Percentiles rank a stretch among this genome's conserved stretches.
Evolutionary conservation across 2,113 vertebrate genomes (phyloP).

Genomic region (Oreochromis aureus): DNA sequence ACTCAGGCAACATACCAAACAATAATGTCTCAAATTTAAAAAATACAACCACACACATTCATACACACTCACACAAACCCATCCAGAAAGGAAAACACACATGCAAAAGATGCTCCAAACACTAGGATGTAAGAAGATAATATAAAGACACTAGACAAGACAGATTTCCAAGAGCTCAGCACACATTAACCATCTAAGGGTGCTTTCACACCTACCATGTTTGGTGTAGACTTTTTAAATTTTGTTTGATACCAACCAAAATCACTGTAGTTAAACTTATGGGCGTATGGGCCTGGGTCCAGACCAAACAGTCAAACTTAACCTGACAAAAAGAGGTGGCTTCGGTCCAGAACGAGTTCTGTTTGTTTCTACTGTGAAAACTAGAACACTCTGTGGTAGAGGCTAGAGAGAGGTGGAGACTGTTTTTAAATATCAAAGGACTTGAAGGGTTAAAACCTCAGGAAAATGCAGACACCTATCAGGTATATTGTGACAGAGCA

Average conservation of each 20-base stretch:
- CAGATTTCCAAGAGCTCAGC: conserved; percentile 2
- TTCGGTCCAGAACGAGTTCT: not conserved
- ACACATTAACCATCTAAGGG: conserved; percentile 2
- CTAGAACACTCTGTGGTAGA: not conserved
- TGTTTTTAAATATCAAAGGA: not conserved
- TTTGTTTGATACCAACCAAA: not conserved
- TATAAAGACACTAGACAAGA: conserved; percentile 15
- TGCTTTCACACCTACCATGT: not conserved
- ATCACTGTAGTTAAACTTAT: not conserved
- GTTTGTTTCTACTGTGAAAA: not conserved
- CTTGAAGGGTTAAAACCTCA: not conserved
- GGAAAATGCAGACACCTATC: not conserved
- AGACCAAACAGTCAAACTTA: not conserved
- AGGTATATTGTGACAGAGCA: not conserved
- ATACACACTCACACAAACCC: not conserved
- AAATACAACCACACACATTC: not conserved
- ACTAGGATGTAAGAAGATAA: not conserved
- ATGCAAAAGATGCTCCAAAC: conserved; percentile 51
- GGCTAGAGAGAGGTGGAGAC: not conserved
- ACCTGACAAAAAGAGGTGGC: not conserved
- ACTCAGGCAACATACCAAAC: conserved; percentile 55
- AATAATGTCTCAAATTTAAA: conserved; percentile 2
- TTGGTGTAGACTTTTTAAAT: not conserved
- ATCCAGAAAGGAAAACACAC: conserved; percentile 22
- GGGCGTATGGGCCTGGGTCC: not conserved